Conservation (phyloP, 2,797 vertebrate genomes). For the Otolemur crassicaudatus region DNA sequence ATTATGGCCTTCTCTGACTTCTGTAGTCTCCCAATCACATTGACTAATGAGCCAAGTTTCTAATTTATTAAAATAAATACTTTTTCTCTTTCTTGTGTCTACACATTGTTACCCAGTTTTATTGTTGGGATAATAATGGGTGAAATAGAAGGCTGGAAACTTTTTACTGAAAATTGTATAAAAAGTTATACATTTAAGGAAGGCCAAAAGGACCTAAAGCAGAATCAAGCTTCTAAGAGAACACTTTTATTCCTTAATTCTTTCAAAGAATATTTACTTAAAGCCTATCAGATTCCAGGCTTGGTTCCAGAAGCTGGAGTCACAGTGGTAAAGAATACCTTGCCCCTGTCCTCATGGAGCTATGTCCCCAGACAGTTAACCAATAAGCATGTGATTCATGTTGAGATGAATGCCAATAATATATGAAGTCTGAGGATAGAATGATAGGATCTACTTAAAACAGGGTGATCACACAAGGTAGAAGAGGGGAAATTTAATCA, state of each 20-base stretch:
- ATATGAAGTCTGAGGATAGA: not conserved
- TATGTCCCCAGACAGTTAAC: not conserved
- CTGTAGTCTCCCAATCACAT: not conserved
- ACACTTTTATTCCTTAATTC: conserved; percentile 4
- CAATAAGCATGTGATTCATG: not conserved
- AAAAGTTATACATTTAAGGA: conserved; percentile 18
- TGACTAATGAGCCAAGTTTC: not conserved
- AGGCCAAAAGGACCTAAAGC: not conserved
- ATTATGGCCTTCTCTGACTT: not conserved
- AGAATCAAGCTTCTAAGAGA: conserved; percentile 6
- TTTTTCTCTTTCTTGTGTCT: not conserved
- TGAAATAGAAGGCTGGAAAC: conserved; percentile 16
- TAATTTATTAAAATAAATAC: not conserved
- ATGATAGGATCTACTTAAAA: not conserved
- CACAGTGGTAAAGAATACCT: not conserved
- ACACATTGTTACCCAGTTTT: not conserved
- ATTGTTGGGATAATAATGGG: not conserved
- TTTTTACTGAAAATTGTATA: not conserved
- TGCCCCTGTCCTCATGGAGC: not conserved
- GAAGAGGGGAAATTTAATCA: not conserved
- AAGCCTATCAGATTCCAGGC: not conserved
- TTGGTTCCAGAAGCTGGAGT: not conserved
- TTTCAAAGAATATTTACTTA: not conserved
- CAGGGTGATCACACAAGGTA: not conserved
- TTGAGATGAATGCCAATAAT: not conserved